A percentile compares a stretch with the other conserved stretches of the same genome.
Conservation (phyloP, 1,140 invertebrate genomes). For the Drosophila pandora region DNA sequence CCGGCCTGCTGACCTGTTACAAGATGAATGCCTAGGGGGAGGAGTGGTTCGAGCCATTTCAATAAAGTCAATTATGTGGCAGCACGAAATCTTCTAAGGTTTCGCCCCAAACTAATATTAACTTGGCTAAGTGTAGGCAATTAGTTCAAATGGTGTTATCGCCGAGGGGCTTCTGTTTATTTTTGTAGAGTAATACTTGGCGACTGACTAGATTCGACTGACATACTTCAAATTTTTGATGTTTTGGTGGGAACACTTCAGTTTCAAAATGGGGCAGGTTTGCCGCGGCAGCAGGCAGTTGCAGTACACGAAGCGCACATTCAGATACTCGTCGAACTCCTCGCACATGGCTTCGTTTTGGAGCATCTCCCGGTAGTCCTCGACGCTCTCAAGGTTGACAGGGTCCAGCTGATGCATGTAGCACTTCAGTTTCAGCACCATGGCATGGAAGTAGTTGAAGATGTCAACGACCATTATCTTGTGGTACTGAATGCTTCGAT, state of each 20-base stretch:
- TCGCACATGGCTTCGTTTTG: constrained; percentile 31
- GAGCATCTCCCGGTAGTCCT: constrained; percentile 60
- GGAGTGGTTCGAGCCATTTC: background rate
- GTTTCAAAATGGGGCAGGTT: constrained; percentile 56
- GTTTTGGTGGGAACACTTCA: constrained; percentile 43
- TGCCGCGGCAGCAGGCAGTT: constrained; percentile 37
- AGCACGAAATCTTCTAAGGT: background rate
- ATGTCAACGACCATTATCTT: constrained; percentile 65
- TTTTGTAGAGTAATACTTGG: background rate
- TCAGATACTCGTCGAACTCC: constrained; percentile 58
- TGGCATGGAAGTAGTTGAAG: constrained; percentile 60
- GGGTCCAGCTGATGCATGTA: constrained; percentile 69
- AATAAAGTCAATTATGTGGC: background rate
- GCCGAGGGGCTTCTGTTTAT: constrained; percentile 30
- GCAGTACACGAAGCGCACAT: constrained; percentile 53
- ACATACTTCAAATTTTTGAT: constrained; percentile 52
- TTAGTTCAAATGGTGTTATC: background rate
- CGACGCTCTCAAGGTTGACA: constrained; percentile 57
- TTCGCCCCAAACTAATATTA: background rate
- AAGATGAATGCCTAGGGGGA: constrained; percentile 1
- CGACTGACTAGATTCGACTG: constrained; percentile 28
- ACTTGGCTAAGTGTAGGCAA: too few relatives aligned
- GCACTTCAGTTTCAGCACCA: constrained; percentile 59
- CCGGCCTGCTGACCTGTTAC: constrained; percentile 6
- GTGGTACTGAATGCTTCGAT: constrained; percentile 46